These are phyloP conservation scores for Ispidina picta DNA, from an alignment of 2,797 vertebrate genomes.

Conservation along the genomic window DNA sequence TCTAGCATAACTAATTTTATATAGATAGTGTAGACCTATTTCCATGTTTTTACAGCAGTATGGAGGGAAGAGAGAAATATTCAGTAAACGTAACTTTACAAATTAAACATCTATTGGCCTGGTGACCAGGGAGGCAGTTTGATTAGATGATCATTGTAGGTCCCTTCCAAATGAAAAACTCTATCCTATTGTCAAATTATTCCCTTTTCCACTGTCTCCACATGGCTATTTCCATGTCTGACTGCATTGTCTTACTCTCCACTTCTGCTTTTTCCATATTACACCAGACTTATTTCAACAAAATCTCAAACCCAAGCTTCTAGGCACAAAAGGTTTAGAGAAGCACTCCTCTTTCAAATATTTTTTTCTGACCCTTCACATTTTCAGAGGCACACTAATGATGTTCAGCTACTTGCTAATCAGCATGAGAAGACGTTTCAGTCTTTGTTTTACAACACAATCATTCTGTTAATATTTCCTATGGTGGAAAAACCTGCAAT, in stretches of 20 bases:
- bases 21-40: neutral
- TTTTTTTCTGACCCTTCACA: neutral
- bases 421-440: neutral
- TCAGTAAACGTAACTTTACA: neutral
- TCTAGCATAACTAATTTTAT: neutral
- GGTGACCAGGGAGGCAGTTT: neutral
- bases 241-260: neutral
- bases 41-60: neutral
- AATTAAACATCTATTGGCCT: neutral
- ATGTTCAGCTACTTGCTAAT: neutral
- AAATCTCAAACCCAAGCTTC: neutral
- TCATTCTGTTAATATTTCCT: neutral
- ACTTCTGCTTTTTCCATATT: neutral
- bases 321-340: neutral
- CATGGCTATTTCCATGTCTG: neutral
- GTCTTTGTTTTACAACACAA: neutral
- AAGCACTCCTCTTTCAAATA: neutral
- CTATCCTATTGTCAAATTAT: neutral
- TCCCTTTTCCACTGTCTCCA: neutral
- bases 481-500: neutral
- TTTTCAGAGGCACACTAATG: neutral
- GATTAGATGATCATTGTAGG: neutral
- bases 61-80: neutral
- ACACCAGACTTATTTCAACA: neutral
- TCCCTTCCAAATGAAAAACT: neutral